phyloP scores from a whole-genome alignment of 2,113 vertebrate genomes.

The Mormyrus lacerda region DNA sequence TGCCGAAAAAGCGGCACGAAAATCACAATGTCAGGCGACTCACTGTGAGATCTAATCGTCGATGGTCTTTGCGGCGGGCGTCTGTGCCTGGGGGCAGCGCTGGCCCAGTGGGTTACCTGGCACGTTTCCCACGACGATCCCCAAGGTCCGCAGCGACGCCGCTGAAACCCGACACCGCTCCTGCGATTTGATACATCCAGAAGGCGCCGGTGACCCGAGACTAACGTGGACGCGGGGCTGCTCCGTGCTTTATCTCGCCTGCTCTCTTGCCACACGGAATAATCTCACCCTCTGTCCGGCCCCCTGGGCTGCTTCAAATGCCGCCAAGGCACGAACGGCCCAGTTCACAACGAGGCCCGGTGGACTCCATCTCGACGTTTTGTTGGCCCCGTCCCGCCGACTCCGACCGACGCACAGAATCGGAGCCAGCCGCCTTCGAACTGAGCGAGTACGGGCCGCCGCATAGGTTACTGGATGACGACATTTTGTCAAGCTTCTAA shows the following conservation, averaged over 20 bases:
- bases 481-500: constrained; percentile 25
- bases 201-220: constrained; percentile 47
- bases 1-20: not conserved
- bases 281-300: constrained; percentile 50
- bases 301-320: constrained; percentile 45
- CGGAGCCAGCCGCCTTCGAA: not conserved
- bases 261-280: constrained; percentile 44
- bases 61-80: not conserved
- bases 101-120: not conserved
- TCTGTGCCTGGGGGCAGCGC: not conserved
- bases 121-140: not conserved
- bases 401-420: not conserved
- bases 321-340: not conserved
- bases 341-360: not conserved
- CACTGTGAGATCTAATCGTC: not conserved
- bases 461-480: constrained; percentile 44
- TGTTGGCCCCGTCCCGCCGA: not conserved
- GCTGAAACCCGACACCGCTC: not conserved
- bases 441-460: constrained; percentile 25
- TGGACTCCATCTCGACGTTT: not conserved
- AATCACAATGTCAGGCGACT: not conserved
- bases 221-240: constrained; percentile 45
- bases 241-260: constrained; percentile 61
- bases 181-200: not conserved
- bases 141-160: not conserved